Evolutionary conservation across 2,797 vertebrate genomes (phyloP).

Genomic region (Ispidina picta): DNA sequence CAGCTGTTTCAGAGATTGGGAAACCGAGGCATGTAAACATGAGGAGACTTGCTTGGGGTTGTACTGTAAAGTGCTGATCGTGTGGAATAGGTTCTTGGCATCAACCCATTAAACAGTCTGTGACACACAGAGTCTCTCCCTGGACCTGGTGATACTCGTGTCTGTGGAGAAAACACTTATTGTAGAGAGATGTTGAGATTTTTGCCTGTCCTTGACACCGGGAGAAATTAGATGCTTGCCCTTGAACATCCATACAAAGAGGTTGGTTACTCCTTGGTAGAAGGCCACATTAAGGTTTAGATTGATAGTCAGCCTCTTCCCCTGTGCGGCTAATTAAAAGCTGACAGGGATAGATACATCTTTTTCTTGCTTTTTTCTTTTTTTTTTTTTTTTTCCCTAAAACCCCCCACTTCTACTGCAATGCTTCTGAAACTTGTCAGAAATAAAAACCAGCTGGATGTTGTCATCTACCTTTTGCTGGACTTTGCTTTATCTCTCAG

Average conservation of each 20-base stretch:
- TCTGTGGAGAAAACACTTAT: background rate
- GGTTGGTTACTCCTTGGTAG: background rate
- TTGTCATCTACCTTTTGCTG: background rate
- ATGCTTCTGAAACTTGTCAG: background rate
- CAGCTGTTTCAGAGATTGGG: background rate
- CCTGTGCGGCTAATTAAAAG: conserved; percentile 14
- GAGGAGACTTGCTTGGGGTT: background rate
- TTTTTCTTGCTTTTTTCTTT: background rate
- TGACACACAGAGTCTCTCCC: background rate
- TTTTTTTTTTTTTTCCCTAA: no score
- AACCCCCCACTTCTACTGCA: accelerated
- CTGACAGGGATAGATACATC: background rate
- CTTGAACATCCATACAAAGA: conserved; percentile 1
- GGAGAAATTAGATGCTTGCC: conserved; percentile 10
- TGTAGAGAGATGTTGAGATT: background rate
- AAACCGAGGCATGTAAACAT: background rate
- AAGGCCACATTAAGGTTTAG: background rate
- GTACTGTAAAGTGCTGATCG: background rate
- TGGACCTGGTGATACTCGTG: background rate
- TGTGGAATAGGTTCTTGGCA: background rate
- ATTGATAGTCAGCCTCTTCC: conserved; percentile 8
- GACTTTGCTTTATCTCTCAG: background rate
- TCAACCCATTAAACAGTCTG: background rate
- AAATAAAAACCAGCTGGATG: background rate
- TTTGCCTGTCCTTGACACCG: background rate